Conservation (phyloP, 2,113 vertebrate species). For the Chauna torquata region DNA sequence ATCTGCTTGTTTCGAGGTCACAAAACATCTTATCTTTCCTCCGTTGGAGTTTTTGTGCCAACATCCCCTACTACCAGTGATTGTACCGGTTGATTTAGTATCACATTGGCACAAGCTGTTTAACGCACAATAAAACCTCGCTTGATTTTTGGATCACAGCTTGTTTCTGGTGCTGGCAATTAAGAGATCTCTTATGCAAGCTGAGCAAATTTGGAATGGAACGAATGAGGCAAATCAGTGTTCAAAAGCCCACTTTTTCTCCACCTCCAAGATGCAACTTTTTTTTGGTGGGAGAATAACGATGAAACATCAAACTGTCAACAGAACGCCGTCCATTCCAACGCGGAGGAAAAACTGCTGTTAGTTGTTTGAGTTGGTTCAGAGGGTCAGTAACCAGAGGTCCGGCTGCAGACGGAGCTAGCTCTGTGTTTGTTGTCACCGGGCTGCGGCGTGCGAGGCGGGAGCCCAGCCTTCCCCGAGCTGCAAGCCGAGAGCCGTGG, state of each 20-base stretch:
- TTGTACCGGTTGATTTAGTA: not conserved
- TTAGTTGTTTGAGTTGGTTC: rapidly evolving
- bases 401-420: not conserved
- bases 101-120: not conserved
- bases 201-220: not conserved
- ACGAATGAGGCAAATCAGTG: not conserved
- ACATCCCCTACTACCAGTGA: not conserved
- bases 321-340: not conserved
- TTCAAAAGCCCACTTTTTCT: not conserved
- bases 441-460: too few relatives aligned
- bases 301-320: not conserved
- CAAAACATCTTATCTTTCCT: not conserved
- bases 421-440: not conserved
- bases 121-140: not conserved
- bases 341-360: not conserved
- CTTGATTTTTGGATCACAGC: not conserved
- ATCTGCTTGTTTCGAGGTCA: not conserved
- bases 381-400: not conserved
- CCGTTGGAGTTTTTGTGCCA: not conserved
- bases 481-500: too few relatives aligned
- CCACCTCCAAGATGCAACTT: not conserved
- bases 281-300: not conserved
- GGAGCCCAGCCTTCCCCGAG: too few relatives aligned
- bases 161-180: not conserved
- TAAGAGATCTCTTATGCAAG: not conserved